Evolutionary conservation across 2,797 vertebrate species (phyloP).

Genomic region (Hemibagrus guttatus): DNA sequence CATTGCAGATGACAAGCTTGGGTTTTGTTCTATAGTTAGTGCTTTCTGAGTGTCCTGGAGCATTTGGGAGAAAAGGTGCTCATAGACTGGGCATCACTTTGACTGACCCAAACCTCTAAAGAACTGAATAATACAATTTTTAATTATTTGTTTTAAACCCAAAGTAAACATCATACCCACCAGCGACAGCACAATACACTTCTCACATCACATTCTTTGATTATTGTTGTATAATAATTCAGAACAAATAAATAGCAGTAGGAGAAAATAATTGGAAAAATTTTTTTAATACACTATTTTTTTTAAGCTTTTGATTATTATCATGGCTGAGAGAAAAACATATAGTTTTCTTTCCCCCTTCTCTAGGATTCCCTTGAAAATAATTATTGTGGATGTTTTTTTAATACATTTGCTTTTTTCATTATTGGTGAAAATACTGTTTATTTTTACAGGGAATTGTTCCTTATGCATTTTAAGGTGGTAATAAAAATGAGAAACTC

Average conservation of each 20-base stretch:
- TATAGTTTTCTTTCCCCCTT: conserved; percentile 33
- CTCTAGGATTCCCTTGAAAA: conserved; percentile 42
- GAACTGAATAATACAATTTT: background rate
- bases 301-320: conserved; percentile 42
- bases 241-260: background rate
- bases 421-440: conserved; percentile 40
- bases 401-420: conserved; percentile 32
- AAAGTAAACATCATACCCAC: background rate
- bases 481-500: conserved; percentile 32
- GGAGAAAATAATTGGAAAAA: background rate
- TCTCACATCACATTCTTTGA: background rate
- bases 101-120: background rate
- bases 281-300: conserved; percentile 16
- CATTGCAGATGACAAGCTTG: conserved; percentile 9
- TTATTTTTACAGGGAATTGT: conserved; percentile 43
- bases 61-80: background rate
- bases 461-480: conserved; percentile 44
- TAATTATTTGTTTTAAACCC: background rate
- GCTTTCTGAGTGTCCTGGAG: background rate
- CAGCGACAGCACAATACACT: background rate
- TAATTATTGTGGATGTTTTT: conserved; percentile 46
- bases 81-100: background rate
- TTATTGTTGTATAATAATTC: conserved; percentile 1
- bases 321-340: conserved; percentile 44
- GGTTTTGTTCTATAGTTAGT: background rate